These are phyloP conservation scores for Osmerus eperlanus DNA, from an alignment of 2,113 vertebrate genomes.

Conservation along the genomic window DNA sequence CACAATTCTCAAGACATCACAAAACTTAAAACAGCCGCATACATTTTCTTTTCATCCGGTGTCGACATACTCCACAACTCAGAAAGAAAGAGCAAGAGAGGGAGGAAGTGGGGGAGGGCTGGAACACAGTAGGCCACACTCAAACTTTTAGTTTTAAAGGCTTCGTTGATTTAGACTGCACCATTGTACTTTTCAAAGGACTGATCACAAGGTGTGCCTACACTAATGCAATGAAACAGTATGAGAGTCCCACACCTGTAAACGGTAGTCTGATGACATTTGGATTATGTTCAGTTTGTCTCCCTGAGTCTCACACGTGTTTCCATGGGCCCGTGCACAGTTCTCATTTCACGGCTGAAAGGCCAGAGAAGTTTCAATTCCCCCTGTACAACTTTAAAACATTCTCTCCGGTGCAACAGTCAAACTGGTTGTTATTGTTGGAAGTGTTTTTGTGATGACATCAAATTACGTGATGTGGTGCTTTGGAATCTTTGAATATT, in stretches of 20 bases:
- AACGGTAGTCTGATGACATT: background rate
- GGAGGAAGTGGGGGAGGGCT: constrained; percentile 52
- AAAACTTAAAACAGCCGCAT: background rate
- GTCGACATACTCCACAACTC: constrained; percentile 34
- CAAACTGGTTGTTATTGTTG: constrained; percentile 26
- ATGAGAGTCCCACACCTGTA: background rate
- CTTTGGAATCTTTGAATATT: no score
- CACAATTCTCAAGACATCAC: background rate
- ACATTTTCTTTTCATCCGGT: constrained; percentile 18
- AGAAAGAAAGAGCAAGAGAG: constrained; percentile 9
- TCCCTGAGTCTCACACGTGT: no score
- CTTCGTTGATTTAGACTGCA: no score
- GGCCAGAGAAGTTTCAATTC: constrained; percentile 57
- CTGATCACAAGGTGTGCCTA: no score
- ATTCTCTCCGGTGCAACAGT: constrained; percentile 24
- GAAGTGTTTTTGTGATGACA: constrained; percentile 28
- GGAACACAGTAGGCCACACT: constrained; percentile 15
- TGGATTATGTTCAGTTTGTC: background rate
- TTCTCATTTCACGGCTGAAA: constrained; percentile 47
- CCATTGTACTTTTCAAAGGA: no score
- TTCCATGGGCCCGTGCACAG: no score
- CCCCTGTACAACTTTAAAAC: constrained; percentile 44
- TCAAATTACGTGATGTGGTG: background rate
- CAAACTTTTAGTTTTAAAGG: constrained; percentile 9
- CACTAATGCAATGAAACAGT: background rate